Percentiles rank a stretch among this genome's conserved stretches.
phyloP scores from a whole-genome alignment of 2,888 invertebrate genomes.

The Latrodectus hesperus region DNA sequence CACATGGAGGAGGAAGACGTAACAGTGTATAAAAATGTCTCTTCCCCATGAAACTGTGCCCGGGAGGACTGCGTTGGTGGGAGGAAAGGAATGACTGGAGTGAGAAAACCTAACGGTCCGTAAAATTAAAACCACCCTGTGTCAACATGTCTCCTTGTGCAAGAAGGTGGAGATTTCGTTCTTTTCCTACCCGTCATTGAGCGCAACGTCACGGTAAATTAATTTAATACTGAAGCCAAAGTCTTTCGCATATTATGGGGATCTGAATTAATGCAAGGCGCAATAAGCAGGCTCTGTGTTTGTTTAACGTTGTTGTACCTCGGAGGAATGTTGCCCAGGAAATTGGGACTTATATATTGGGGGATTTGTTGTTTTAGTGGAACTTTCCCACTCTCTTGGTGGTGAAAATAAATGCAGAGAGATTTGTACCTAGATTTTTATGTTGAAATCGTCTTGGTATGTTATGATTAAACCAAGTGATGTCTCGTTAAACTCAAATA shows the following conservation, averaged over 20 bases:
- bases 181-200: constrained; percentile 41
- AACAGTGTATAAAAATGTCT: constrained; percentile 54
- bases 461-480: no score
- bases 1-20: background rate
- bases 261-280: constrained; percentile 39
- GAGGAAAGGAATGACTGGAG: constrained; percentile 8
- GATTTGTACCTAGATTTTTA: no score
- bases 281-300: background rate
- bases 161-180: constrained; percentile 44
- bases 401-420: no score
- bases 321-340: background rate
- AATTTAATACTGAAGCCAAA: constrained; percentile 52
- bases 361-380: constrained; percentile 2
- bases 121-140: constrained; percentile 65
- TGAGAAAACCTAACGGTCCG: constrained; percentile 63
- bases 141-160: constrained; percentile 55
- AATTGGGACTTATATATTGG: background rate
- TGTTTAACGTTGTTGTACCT: background rate
- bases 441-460: no score
- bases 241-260: constrained; percentile 16
- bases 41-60: constrained; percentile 11
- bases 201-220: constrained; percentile 52
- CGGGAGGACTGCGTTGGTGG: background rate
- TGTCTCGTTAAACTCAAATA: no score
- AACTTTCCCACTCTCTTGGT: background rate